These are phyloP conservation scores for Limnephilus auricula DNA, from an alignment of 2,888 invertebrate genomes.

Conservation along the genomic window DNA sequence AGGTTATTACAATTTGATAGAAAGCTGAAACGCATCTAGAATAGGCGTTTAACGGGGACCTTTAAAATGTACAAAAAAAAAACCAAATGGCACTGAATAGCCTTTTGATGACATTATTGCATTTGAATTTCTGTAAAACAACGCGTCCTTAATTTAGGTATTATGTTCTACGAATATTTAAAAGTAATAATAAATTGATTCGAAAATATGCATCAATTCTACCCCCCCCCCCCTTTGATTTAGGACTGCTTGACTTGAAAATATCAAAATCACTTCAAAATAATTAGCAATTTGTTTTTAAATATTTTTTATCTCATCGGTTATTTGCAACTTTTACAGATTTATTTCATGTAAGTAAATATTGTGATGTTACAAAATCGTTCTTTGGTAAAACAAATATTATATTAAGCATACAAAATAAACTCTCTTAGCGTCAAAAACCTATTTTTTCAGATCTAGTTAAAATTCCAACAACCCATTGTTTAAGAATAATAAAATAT, in stretches of 20 bases:
- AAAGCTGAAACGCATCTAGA: no score
- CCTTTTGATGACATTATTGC: no score
- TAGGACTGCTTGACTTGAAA: no score
- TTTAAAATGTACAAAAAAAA: no score
- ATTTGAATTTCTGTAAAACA: no score
- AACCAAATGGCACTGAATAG: no score
- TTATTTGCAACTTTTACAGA: not conserved
- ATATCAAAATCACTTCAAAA: no score
- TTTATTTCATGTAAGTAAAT: not conserved
- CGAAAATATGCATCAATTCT: not conserved
- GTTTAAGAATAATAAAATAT: not conserved
- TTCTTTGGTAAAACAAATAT: constrained; percentile 53
- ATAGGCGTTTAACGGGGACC: no score
- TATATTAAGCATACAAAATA: constrained; percentile 17
- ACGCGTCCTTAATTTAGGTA: no score
- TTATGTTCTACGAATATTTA: no score
- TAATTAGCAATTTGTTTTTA: no score
- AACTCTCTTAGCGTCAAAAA: constrained; percentile 26
- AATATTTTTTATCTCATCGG: not conserved
- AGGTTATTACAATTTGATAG: no score
- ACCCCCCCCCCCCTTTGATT: not conserved
- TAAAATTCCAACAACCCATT: not conserved
- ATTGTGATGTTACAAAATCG: constrained; percentile 38
- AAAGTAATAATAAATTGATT: not conserved
- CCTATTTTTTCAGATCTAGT: not conserved